These are phyloP conservation scores for Pithys albifrons DNA, from an alignment of 2,113 vertebrate species.

Conservation along the genomic window DNA sequence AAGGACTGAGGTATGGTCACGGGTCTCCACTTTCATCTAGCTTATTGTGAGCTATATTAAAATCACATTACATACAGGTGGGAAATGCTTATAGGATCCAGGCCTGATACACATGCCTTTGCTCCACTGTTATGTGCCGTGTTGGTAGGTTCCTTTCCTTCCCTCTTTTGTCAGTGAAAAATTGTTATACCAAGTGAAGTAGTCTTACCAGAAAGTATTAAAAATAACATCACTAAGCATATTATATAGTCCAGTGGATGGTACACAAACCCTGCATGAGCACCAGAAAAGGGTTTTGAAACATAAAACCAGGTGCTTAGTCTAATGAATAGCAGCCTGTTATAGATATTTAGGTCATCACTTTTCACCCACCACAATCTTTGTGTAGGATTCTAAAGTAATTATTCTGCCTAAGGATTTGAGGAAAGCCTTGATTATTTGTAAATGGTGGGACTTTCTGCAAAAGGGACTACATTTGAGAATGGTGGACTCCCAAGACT, in stretches of 20 bases:
- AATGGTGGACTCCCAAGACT: not conserved
- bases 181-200: not conserved
- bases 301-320: not conserved
- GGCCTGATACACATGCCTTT: not conserved
- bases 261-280: not conserved
- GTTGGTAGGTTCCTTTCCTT: not conserved
- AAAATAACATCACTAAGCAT: not conserved
- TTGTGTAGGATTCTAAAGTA: not conserved
- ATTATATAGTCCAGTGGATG: not conserved
- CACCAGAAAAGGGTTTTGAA: not conserved
- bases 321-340: not conserved
- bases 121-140: not conserved
- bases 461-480: not conserved
- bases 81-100: not conserved
- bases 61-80: not conserved
- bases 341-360: not conserved
- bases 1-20: not conserved
- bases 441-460: not conserved
- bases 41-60: not conserved
- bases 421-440: not conserved
- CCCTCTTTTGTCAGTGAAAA: not conserved
- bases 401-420: not conserved
- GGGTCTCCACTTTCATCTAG: not conserved
- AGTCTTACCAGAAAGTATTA: not conserved
- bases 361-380: not conserved